A percentile compares a stretch with the other conserved stretches of the same genome.
phyloP scores from a whole-genome alignment of 2,888 invertebrate species.

The Eilema griseolum region DNA sequence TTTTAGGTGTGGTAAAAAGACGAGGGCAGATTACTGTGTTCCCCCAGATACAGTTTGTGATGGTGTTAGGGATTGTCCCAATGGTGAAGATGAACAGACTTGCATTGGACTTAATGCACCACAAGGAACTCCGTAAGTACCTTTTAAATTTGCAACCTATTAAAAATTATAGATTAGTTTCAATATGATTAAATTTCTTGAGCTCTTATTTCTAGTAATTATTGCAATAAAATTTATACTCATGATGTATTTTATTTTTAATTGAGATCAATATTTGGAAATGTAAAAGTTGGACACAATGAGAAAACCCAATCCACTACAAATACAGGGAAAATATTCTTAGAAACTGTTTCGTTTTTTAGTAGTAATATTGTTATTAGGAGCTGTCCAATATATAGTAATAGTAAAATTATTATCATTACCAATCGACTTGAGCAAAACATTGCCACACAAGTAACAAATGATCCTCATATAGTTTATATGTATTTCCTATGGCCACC shows the following conservation, averaged over 20 bases:
- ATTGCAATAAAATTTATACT: neutral
- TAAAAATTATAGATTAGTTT: neutral
- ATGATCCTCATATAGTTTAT: too few species aligned
- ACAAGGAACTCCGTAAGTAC: slow-evolving; percentile 71
- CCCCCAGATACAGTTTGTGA: slow-evolving; percentile 93
- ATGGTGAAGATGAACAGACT: slow-evolving; percentile 90
- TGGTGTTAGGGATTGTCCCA: slow-evolving; percentile 90
- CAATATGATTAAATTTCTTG: neutral
- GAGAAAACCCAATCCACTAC: neutral
- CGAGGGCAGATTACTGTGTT: slow-evolving; percentile 85
- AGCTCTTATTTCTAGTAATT: neutral
- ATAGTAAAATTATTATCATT: too few species aligned
- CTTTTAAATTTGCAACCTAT: too few species aligned
- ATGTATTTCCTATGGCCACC: too few species aligned
- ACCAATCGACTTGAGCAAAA: too few species aligned
- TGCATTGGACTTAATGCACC: slow-evolving; percentile 85
- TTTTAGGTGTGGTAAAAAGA: slow-evolving; percentile 68
- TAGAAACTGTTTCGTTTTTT: too few species aligned
- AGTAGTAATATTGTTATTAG: neutral
- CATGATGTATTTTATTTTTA: neutral
- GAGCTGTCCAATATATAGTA: too few species aligned
- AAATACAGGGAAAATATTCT: too few species aligned
- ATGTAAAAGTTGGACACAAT: neutral
- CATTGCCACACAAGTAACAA: too few species aligned
- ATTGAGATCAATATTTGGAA: neutral